These are phyloP conservation scores for Teleiodes luculella DNA, from an alignment of 2,888 invertebrate genomes.

Conservation along the genomic window DNA sequence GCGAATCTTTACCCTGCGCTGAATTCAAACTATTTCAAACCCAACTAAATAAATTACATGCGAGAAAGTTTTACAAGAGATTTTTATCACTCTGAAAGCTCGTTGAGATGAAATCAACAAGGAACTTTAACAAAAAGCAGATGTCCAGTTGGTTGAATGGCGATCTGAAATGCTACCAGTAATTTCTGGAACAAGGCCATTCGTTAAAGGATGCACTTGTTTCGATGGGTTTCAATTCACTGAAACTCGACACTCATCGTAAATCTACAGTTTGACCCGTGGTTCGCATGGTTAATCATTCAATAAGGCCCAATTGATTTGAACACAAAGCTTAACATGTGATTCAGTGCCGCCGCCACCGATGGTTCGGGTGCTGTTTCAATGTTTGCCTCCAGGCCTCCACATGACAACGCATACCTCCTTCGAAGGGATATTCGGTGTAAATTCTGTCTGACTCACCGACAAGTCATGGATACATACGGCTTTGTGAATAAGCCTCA, in stretches of 20 bases:
- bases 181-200: not conserved
- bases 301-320: slow-evolving; percentile 59
- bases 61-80: too few species aligned
- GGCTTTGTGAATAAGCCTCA: slow-evolving; percentile 25
- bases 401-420: not conserved
- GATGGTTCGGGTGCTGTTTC: slow-evolving; percentile 38
- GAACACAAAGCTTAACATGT: slow-evolving; percentile 34
- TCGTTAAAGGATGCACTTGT: slow-evolving; percentile 16
- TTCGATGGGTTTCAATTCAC: slow-evolving; percentile 41
- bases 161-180: not conserved
- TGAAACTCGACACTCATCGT: slow-evolving; percentile 39
- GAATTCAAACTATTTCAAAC: too few species aligned
- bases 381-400: slow-evolving; percentile 45
- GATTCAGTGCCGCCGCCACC: slow-evolving; percentile 48
- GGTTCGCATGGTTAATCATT: slow-evolving; percentile 46
- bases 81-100: not conserved
- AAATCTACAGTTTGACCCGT: slow-evolving; percentile 47
- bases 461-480: slow-evolving; percentile 40
- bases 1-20: too few species aligned
- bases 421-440: slow-evolving; percentile 38
- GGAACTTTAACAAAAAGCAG: not conserved
- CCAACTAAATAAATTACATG: too few species aligned
- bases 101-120: not conserved
- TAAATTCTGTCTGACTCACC: slow-evolving; percentile 43
- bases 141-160: not conserved